Conservation (phyloP, 2,797 vertebrate genomes). For the Sebastes hubbsi region DNA sequence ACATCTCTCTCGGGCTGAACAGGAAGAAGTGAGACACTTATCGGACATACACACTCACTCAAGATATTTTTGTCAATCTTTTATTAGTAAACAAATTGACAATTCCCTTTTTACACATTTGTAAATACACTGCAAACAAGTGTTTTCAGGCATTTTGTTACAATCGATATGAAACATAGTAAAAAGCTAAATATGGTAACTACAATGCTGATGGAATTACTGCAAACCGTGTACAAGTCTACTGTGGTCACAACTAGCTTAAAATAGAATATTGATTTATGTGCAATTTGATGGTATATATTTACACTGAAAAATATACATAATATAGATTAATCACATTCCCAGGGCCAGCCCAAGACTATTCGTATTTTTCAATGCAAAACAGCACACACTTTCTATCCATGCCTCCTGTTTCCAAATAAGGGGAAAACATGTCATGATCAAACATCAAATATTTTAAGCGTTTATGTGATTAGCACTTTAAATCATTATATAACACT, state of each 20-base stretch:
- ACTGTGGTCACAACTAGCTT: constrained; percentile 46
- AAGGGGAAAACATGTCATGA: constrained; percentile 35
- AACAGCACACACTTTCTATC: constrained; percentile 68
- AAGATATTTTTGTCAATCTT: constrained; percentile 51
- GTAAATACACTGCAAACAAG: constrained; percentile 71
- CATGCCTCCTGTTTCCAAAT: constrained; percentile 62
- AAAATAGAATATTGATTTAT: constrained; percentile 53
- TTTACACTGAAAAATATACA: constrained; percentile 80
- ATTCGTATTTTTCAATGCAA: constrained; percentile 77
- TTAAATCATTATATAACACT: constrained; percentile 54
- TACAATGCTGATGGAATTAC: constrained; percentile 69
- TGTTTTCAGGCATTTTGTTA: constrained; percentile 72
- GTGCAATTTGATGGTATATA: constrained; percentile 66
- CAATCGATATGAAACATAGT: constrained; percentile 73
- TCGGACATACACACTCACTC: background rate
- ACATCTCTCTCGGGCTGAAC: background rate
- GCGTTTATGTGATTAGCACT: constrained; percentile 63
- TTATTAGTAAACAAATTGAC: constrained; percentile 80
- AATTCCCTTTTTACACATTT: constrained; percentile 82
- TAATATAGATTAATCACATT: constrained; percentile 77
- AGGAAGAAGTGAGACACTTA: background rate
- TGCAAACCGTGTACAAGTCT: constrained; percentile 57
- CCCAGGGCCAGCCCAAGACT: constrained; percentile 94
- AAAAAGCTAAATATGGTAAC: constrained; percentile 75
- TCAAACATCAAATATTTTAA: constrained; percentile 52